Percentiles rank a stretch among this genome's conserved stretches.
These are phyloP conservation scores for Enteromius argenteus DNA, from an alignment of 2,797 vertebrate genomes.

Conservation along the genomic window DNA sequence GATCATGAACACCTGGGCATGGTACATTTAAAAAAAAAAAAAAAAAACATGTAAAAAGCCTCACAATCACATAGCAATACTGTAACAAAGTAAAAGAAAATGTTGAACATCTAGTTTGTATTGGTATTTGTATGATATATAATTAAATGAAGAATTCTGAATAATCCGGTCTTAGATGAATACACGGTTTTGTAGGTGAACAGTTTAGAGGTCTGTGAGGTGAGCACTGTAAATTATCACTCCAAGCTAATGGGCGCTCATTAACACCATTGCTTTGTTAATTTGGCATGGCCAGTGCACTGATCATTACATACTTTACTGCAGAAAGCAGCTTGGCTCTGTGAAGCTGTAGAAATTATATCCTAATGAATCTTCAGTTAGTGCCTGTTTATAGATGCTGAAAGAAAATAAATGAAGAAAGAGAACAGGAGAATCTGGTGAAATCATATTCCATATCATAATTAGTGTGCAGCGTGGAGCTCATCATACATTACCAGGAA, in stretches of 20 bases:
- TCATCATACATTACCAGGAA: background rate
- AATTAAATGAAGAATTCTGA: background rate
- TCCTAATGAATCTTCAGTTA: conserved; percentile 62
- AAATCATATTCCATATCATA: conserved; percentile 8
- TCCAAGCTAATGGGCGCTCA: conserved; percentile 84
- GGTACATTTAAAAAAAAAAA: background rate
- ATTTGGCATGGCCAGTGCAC: conserved; percentile 84
- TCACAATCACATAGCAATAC: background rate
- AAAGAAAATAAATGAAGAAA: conserved; percentile 46
- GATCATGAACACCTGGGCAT: background rate
- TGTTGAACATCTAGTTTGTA: background rate
- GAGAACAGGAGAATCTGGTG: conserved; percentile 20
- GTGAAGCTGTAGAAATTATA: conserved; percentile 56
- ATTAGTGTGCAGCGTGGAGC: background rate
- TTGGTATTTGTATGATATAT: background rate
- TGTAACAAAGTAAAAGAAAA: background rate
- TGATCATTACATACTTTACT: conserved; percentile 86
- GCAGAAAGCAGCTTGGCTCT: conserved; percentile 75
- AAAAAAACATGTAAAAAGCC: no score
- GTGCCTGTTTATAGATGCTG: conserved; percentile 41
- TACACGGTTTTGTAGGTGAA: conserved; percentile 27
- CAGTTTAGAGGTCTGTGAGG: conserved; percentile 51
- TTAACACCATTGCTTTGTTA: conserved; percentile 86
- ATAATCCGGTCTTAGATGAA: conserved; percentile 30
- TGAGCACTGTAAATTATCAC: conserved; percentile 71